These are phyloP conservation scores for Theocolax elegans DNA, from an alignment of 1,140 invertebrate species.

Conservation along the genomic window DNA sequence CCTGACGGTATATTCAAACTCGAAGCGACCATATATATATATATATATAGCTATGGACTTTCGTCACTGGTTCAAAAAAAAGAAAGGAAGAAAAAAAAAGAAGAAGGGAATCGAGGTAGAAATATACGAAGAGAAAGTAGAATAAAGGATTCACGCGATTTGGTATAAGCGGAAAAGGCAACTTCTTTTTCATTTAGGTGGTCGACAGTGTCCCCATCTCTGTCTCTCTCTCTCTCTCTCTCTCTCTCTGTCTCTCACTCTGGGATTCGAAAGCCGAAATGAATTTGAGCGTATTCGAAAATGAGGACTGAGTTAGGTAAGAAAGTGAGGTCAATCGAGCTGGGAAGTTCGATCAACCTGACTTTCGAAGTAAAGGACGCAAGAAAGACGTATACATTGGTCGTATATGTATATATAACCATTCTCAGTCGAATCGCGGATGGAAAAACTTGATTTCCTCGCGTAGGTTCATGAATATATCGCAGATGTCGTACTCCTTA, in stretches of 20 bases:
- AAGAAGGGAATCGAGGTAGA: background rate
- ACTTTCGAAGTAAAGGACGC: no score
- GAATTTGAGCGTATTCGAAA: slow-evolving; percentile 2
- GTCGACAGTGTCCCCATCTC: no score
- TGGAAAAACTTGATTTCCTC: slow-evolving; percentile 18
- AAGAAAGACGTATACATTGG: background rate
- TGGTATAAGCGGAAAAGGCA: no score
- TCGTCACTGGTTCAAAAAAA: background rate
- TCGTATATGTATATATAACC: no score
- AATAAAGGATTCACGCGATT: background rate
- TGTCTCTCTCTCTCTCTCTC: no score
- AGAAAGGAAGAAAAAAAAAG: background rate
- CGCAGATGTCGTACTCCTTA: slow-evolving; percentile 10
- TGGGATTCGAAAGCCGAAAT: slow-evolving; percentile 9
- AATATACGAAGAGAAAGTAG: no score
- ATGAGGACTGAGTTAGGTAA: background rate
- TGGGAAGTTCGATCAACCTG: slow-evolving; percentile 16
- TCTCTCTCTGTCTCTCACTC: no score
- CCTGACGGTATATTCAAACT: background rate
- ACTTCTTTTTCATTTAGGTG: no score
- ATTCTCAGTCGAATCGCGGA: no score
- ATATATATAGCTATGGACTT: no score
- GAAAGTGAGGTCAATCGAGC: slow-evolving; percentile 14
- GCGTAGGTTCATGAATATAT: slow-evolving; percentile 31
- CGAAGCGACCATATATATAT: no score